Evolutionary conservation across 2,113 vertebrate genomes (phyloP).

Genomic region (Gasterosteus nipponicus): DNA sequence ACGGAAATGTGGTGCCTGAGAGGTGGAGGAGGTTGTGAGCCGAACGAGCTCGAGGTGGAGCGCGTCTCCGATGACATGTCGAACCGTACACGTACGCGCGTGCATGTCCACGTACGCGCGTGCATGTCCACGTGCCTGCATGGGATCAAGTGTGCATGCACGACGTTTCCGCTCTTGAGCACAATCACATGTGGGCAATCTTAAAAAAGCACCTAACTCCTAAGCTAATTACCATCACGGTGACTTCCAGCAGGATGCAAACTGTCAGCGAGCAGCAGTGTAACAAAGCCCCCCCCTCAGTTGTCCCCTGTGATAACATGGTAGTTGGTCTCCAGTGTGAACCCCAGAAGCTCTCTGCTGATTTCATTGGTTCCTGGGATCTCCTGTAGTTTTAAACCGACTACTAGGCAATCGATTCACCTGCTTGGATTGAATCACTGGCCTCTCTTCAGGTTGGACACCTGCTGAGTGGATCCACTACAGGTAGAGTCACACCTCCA

Average conservation of each 20-base stretch:
- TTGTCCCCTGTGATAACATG: conserved; percentile 22
- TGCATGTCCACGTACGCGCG: neutral
- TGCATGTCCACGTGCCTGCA: conserved; percentile 4
- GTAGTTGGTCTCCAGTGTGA: conserved; percentile 15
- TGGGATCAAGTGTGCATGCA: conserved; percentile 32
- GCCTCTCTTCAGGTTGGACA: neutral
- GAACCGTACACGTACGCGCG: neutral
- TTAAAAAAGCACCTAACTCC: conserved; percentile 74
- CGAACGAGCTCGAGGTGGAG: neutral
- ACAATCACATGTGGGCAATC: conserved; percentile 65
- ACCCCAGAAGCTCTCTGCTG: conserved; percentile 1
- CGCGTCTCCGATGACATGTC: neutral
- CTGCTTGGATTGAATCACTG: conserved; percentile 1
- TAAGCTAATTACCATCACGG: conserved; percentile 78
- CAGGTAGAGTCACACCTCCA: conserved; percentile 9
- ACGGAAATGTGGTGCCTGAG: conserved; percentile 39
- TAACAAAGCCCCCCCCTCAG: conserved; percentile 47
- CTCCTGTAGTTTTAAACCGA: conserved; percentile 3
- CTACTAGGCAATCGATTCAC: neutral
- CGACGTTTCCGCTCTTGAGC: conserved; percentile 57
- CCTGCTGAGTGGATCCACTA: conserved; percentile 16
- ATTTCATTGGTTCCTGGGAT: neutral
- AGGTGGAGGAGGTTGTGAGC: neutral
- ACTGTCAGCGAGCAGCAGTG: conserved; percentile 37
- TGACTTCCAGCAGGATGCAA: conserved; percentile 51